Percentiles rank a stretch among this genome's conserved stretches.
Conservation (phyloP, 2,113 vertebrate genomes). For the Nematolebias whitei region DNA sequence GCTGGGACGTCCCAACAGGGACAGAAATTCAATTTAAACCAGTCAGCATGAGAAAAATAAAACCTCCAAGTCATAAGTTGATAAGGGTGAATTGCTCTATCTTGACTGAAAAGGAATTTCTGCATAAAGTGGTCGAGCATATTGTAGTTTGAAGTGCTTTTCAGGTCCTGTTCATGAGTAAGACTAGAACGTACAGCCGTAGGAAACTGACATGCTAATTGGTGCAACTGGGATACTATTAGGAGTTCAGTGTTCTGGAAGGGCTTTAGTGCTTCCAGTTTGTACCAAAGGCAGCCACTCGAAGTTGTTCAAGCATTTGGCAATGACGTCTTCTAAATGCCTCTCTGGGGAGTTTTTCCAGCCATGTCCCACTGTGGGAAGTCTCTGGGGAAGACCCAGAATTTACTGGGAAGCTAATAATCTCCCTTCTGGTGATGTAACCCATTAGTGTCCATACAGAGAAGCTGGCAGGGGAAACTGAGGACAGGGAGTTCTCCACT, state of each 20-base stretch:
- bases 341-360: background rate
- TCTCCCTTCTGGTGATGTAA: background rate
- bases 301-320: background rate
- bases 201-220: background rate
- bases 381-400: conserved; percentile 1
- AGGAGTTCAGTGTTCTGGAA: background rate
- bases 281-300: background rate
- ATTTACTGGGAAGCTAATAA: background rate
- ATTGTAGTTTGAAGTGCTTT: background rate
- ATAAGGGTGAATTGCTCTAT: background rate
- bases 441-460: background rate
- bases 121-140: background rate
- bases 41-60: no score
- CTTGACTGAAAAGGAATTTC: no score
- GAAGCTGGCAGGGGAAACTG: background rate
- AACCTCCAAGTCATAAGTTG: no score
- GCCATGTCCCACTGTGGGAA: background rate
- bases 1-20: no score
- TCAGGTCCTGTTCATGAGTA: background rate
- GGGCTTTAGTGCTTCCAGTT: background rate
- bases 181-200: background rate
- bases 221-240: background rate
- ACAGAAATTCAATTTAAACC: no score
- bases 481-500: background rate
- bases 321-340: background rate